Percentiles rank a stretch among this genome's conserved stretches.
These are phyloP conservation scores for Nomada hirtipes DNA, from an alignment of 2,888 invertebrate species.

Conservation along the genomic window DNA sequence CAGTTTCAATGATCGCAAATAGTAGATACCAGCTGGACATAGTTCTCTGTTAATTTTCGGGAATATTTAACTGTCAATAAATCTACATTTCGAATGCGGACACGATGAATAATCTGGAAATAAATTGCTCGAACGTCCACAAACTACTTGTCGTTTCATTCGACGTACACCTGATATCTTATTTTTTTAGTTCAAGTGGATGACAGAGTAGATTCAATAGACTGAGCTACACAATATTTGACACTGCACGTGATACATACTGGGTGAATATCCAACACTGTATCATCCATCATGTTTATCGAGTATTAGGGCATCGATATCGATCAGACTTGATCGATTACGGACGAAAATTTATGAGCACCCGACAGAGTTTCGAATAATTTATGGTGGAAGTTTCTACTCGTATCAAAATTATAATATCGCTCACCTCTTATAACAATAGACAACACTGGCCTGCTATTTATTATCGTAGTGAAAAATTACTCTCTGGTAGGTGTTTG, in stretches of 20 bases:
- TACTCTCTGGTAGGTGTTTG: too few species aligned
- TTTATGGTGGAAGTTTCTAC: slow-evolving; percentile 1
- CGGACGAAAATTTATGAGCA: background rate
- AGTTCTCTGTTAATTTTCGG: too few species aligned
- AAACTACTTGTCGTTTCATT: background rate
- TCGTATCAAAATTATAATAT: background rate
- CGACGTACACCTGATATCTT: background rate
- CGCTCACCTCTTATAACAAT: background rate
- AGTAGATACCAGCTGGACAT: too few species aligned
- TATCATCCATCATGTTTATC: slow-evolving; percentile 21
- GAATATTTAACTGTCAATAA: too few species aligned
- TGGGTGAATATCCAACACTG: background rate
- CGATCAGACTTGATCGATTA: slow-evolving; percentile 13
- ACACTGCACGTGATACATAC: background rate
- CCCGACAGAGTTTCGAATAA: background rate
- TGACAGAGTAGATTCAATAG: background rate
- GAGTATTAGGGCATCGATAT: background rate
- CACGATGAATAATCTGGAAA: too few species aligned
- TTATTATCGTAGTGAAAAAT: too few species aligned
- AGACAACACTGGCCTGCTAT: background rate
- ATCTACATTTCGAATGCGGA: too few species aligned
- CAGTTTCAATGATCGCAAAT: too few species aligned
- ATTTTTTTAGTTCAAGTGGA: background rate
- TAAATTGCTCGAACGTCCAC: background rate
- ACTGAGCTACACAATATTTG: background rate